Percentiles rank a stretch among this genome's conserved stretches.
Evolutionary conservation across 2,797 vertebrate genomes (phyloP).

Genomic region (Gallinago stenura): DNA sequence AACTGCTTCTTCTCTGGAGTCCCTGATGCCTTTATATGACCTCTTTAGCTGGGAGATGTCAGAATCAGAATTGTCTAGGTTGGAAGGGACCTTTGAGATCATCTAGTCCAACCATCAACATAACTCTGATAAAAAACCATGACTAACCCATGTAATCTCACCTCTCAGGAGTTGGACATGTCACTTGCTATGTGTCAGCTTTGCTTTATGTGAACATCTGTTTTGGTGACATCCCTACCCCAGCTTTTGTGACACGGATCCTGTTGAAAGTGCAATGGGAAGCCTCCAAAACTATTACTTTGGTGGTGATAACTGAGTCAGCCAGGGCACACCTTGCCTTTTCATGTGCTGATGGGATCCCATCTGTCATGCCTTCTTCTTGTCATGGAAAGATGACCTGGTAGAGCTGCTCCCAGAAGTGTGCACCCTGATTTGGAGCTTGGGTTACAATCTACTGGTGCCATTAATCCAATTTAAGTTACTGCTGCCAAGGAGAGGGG

Average conservation of each 20-base stretch:
- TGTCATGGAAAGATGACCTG: not conserved
- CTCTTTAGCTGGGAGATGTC: not conserved
- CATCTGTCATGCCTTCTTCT: not conserved
- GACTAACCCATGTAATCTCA: not conserved
- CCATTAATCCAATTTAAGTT: not conserved
- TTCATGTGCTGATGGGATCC: constrained; percentile 9
- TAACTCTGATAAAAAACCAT: too few species aligned
- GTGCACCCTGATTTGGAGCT: not conserved
- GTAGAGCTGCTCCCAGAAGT: not conserved
- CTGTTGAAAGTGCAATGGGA: not conserved
- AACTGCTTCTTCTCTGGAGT: not conserved
- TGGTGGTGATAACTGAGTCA: not conserved
- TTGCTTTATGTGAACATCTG: not conserved
- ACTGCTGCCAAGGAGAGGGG: not conserved
- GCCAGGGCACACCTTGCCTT: not conserved
- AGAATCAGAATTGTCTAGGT: too few species aligned
- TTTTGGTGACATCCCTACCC: not conserved
- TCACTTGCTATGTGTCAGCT: not conserved
- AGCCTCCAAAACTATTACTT: not conserved
- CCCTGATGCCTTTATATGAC: not conserved
- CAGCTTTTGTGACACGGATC: not conserved
- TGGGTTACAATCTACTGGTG: not conserved
- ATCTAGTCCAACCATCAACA: too few species aligned
- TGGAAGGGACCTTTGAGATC: too few species aligned
- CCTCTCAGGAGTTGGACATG: not conserved